phyloP scores from a whole-genome alignment of 2,113 vertebrate genomes.

The Cyanoderma ruficeps region DNA sequence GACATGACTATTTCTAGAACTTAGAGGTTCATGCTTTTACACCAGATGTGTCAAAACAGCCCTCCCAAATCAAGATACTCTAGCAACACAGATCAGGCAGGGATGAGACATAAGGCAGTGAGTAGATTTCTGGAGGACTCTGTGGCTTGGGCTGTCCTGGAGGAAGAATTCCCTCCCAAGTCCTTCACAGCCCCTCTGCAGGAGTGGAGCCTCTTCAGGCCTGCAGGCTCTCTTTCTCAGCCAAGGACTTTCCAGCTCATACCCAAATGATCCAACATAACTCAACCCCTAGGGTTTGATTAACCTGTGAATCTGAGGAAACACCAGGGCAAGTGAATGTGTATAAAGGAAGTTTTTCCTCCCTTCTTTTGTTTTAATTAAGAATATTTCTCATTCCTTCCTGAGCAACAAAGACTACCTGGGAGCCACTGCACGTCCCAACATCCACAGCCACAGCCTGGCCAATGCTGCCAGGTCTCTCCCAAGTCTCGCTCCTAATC shows the following conservation, averaged over 20 bases:
- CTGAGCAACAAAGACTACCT: background rate
- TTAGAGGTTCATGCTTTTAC: background rate
- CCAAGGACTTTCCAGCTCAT: background rate
- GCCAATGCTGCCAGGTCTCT: background rate
- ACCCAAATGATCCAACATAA: background rate
- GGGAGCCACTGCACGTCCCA: background rate
- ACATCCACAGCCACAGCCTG: background rate
- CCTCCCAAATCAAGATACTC: background rate
- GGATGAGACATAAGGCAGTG: background rate
- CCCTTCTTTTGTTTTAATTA: background rate
- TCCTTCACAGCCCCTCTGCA: background rate
- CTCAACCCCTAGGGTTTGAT: background rate
- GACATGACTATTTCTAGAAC: background rate
- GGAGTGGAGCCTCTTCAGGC: background rate
- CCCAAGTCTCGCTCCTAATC: background rate
- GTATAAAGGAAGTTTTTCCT: background rate
- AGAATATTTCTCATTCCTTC: background rate
- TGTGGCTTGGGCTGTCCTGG: background rate
- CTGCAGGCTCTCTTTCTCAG: background rate
- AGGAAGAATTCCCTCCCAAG: background rate
- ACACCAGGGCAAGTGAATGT: background rate
- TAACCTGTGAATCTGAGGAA: background rate
- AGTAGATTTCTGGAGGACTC: background rate
- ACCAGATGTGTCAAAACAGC: background rate
- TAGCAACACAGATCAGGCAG: background rate